A percentile compares a stretch with the other conserved stretches of the same genome.
phyloP scores from a whole-genome alignment of 2,113 vertebrate genomes.

The Brachirus orientalis region DNA sequence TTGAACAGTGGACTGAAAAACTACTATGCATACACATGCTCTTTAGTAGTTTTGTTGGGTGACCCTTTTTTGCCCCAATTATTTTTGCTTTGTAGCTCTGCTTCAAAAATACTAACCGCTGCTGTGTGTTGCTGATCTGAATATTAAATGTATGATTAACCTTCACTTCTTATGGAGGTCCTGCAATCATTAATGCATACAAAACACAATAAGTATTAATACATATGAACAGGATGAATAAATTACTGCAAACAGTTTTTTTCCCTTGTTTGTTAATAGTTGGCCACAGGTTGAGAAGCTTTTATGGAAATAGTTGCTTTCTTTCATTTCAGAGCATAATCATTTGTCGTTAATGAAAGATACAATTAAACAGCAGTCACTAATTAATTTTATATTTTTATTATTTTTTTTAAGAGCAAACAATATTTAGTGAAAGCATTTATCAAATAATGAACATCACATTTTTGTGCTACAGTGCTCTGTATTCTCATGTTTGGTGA shows the following conservation, averaged over 20 bases:
- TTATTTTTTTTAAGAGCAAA: not conserved
- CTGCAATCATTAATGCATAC: slow-evolving; percentile 3
- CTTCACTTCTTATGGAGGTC: not conserved
- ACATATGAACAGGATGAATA: slow-evolving; percentile 6
- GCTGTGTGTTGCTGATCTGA: slow-evolving; percentile 30
- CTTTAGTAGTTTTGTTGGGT: not conserved
- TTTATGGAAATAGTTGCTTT: too few species aligned
- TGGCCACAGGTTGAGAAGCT: too few species aligned
- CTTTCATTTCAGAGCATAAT: not conserved
- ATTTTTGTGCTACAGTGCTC: not conserved
- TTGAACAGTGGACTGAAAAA: not conserved
- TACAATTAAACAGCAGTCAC: not conserved
- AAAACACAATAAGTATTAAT: slow-evolving; percentile 21
- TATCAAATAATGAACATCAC: slow-evolving; percentile 9
- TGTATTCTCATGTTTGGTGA: slow-evolving; percentile 28
- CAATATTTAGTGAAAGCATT: not conserved
- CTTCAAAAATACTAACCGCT: slow-evolving; percentile 23
- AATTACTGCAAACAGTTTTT: not conserved
- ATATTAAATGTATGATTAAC: slow-evolving; percentile 37
- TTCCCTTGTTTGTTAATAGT: too few species aligned
- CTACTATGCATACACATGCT: too few species aligned
- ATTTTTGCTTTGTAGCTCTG: slow-evolving; percentile 16
- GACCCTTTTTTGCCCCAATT: slow-evolving; percentile 18
- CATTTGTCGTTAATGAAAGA: not conserved
- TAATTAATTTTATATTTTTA: too few species aligned